Conservation (phyloP, 1,140 invertebrate genomes). For the Brachionus paranguensis region DNA sequence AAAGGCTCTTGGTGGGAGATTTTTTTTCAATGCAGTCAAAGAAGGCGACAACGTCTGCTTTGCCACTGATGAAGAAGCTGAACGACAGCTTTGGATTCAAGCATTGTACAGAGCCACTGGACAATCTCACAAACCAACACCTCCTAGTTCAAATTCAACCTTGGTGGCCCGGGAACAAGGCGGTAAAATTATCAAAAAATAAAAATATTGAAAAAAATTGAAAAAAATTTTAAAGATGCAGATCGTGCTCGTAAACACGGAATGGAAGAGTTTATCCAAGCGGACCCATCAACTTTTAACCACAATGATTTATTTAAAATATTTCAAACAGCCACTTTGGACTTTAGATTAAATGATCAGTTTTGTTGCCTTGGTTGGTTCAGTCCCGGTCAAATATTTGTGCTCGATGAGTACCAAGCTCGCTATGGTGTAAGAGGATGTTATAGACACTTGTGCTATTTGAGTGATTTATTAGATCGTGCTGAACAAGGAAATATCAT, state of each 20-base stretch:
- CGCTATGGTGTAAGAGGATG: constrained; percentile 93
- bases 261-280: constrained; percentile 97
- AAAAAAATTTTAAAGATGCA: constrained; percentile 62
- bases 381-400: constrained; percentile 94
- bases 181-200: constrained; percentile 63
- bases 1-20: constrained; percentile 67
- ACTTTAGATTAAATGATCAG: constrained; percentile 89
- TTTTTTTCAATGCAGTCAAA: constrained; percentile 94
- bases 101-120: constrained; percentile 97
- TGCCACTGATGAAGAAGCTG: constrained; percentile 95
- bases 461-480: constrained; percentile 87
- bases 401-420: constrained; percentile 95
- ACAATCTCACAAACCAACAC: constrained; percentile 94
- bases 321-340: constrained; percentile 82
- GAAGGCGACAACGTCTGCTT: constrained; percentile 94
- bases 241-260: constrained; percentile 93
- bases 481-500: constrained; percentile 91
- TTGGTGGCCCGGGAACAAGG: background rate
- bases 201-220: constrained; percentile 70
- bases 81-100: constrained; percentile 91
- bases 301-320: constrained; percentile 84
- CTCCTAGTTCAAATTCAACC: constrained; percentile 64
- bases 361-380: constrained; percentile 99
- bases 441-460: constrained; percentile 87
- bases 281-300: constrained; percentile 92